These are phyloP conservation scores for Strongylocentrotus purpuratus DNA, from an alignment of 35 echinoderm and acorn worm genomes.

Conservation along the genomic window DNA sequence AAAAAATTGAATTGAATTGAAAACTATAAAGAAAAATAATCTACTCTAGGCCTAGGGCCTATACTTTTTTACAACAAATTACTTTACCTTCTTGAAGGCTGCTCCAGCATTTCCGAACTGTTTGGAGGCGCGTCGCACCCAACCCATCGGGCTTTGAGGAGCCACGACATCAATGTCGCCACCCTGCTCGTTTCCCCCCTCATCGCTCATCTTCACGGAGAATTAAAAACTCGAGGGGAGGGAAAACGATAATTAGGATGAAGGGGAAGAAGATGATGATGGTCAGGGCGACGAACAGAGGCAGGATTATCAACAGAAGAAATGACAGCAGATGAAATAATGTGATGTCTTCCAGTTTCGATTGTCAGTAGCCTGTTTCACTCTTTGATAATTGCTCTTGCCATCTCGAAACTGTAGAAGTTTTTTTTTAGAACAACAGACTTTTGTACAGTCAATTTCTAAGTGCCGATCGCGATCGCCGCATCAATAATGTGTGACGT, in stretches of 20 bases:
- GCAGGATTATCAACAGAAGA: neutral
- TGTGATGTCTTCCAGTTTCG: neutral
- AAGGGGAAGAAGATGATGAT: slow-evolving; percentile 11
- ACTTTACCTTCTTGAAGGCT: slow-evolving; percentile 64
- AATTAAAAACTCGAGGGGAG: neutral
- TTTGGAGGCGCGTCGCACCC: slow-evolving; percentile 46
- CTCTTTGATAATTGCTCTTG: neutral
- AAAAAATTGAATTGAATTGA: too few relatives aligned
- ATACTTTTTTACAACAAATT: neutral
- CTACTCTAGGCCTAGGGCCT: too few relatives aligned
- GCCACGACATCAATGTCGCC: neutral
- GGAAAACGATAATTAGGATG: neutral
- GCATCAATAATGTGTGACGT: neutral
- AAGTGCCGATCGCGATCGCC: neutral
- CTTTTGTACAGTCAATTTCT: too few relatives aligned
- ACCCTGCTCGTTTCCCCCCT: neutral
- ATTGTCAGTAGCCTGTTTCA: neutral
- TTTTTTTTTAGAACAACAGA: too few relatives aligned
- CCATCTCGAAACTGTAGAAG: too few relatives aligned
- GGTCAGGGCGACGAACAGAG: neutral
- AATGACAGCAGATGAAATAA: neutral
- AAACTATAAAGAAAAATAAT: too few relatives aligned
- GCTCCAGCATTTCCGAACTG: neutral
- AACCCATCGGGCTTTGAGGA: neutral
- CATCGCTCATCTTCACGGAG: neutral